Evolutionary conservation across 2,888 invertebrate species (phyloP).

Genomic region (Melanophora roralis): DNA sequence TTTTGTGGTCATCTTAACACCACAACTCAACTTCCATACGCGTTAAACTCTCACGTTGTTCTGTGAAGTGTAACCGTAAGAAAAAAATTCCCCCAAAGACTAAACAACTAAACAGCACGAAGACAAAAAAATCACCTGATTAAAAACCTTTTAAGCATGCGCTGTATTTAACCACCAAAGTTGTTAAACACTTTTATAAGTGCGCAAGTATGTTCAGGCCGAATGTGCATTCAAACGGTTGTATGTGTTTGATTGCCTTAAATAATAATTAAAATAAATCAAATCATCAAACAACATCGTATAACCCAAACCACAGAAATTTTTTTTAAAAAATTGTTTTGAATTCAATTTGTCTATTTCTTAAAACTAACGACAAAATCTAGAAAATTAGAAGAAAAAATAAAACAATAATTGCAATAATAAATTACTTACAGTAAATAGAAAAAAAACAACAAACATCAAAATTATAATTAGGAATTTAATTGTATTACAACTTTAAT

Average conservation of each 20-base stretch:
- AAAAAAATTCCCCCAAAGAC: constrained; percentile 13
- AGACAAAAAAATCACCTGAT: constrained; percentile 56
- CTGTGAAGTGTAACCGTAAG: constrained; percentile 50
- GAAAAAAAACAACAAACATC: constrained; percentile 38
- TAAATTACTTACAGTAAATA: constrained; percentile 31
- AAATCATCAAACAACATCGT: constrained; percentile 37
- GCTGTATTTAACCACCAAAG: constrained; percentile 52
- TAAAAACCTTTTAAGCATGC: constrained; percentile 62
- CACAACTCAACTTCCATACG: constrained; percentile 13
- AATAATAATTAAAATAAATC: constrained; percentile 40
- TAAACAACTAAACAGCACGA: not conserved
- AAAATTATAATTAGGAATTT: constrained; percentile 61
- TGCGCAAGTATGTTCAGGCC: constrained; percentile 11
- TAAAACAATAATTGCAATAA: constrained; percentile 65
- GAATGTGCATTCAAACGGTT: not conserved
- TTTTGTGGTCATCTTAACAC: constrained; percentile 30
- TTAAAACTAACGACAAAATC: constrained; percentile 44
- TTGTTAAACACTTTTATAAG: constrained; percentile 2
- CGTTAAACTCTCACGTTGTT: constrained; percentile 48
- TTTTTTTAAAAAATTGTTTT: constrained; percentile 31
- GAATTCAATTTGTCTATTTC: constrained; percentile 36
- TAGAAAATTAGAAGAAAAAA: constrained; percentile 60
- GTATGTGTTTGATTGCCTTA: constrained; percentile 23
- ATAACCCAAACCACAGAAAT: constrained; percentile 50
- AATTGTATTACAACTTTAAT: constrained; percentile 63